Base-by-base conservation (phyloP, 1,140 invertebrate genomes). In the Cydia strobilella region DNA sequence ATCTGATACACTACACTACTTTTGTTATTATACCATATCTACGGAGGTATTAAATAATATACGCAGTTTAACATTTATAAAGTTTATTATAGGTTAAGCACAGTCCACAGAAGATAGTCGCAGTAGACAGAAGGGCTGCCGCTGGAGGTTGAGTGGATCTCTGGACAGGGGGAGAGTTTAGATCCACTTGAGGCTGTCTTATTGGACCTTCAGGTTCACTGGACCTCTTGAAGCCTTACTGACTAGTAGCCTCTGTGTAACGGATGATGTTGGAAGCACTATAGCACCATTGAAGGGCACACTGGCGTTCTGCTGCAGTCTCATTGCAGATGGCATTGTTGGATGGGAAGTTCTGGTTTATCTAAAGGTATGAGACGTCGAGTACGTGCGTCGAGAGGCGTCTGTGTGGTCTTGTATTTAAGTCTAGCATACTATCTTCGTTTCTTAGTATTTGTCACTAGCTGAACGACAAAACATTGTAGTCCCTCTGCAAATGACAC, bases 301-400 rank as follows among this genome's bases (percentile, higher is more conserved):
- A 65, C 82, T 45, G 13, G 86, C 77, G 83, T 84, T 87, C 73
- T 90, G 90, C 76, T 87, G 90, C 39, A 92, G 76, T 5, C 90
- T 77, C 91, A 93, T 91, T 12, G 88, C 85, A 69, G 88, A 87
- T 65, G n/a, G 90, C 91, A 74, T 90, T 90, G 74, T 91, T 91
- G 9, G 81, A 80, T 25, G 91, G 90, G 74, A 91, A 91, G 39
- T 88, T 89, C 75, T 91, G 90, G 79, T 92, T 90, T 20, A 89
- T 84, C 72, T 90, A 79, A 82, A 90, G 90, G 90, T 75, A 91
- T 86, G 86, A n/a, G n/a, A n/a, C n/a, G n/a, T n/a, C n/a, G n/a
- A n/a, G n/a, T n/a, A n/a, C n/a, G n/a, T n/a, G n/a, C n/a, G n/a
- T n/a, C n/a, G n/a, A n/a, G n/a, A n/a, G n/a, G n/a, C n/a, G n/a